These are phyloP conservation scores for Candoia aspera DNA, from an alignment of 2,113 vertebrate species.

Conservation along the genomic window DNA sequence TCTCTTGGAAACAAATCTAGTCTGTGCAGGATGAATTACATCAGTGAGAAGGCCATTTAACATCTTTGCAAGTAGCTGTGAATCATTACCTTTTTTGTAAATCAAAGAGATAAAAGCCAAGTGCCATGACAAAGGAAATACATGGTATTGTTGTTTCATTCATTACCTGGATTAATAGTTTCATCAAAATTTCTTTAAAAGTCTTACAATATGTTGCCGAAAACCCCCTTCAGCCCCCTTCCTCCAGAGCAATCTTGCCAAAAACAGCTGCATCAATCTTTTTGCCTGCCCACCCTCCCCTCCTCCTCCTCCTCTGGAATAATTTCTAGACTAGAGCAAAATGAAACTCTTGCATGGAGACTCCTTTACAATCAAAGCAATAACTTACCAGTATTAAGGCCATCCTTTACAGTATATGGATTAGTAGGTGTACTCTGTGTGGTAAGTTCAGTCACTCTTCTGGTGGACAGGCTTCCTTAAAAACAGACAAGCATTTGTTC, in stretches of 20 bases:
- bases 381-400: conserved; percentile 32
- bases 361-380: neutral
- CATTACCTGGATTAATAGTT: too few relatives aligned
- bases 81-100: too few relatives aligned
- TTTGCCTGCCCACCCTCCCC: neutral
- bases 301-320: too few relatives aligned
- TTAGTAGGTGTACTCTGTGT: neutral
- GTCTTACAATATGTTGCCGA: too few relatives aligned
- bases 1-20: too few relatives aligned
- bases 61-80: too few relatives aligned
- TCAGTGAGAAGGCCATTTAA: too few relatives aligned
- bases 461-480: conserved; percentile 39
- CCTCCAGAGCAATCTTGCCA: neutral
- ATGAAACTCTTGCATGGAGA: neutral
- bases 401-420: conserved; percentile 23
- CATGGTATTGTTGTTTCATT: too few relatives aligned
- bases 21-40: too few relatives aligned
- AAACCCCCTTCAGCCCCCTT: neutral
- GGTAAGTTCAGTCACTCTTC: conserved; percentile 20
- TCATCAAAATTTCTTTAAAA: too few relatives aligned
- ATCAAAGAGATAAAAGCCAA: too few relatives aligned
- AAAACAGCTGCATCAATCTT: neutral
- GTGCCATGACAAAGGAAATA: too few relatives aligned
- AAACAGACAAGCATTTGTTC: neutral
- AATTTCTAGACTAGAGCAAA: neutral